These are phyloP conservation scores for Bilobella aurantiaca DNA, from an alignment of 1,140 invertebrate species.

Conservation along the genomic window DNA sequence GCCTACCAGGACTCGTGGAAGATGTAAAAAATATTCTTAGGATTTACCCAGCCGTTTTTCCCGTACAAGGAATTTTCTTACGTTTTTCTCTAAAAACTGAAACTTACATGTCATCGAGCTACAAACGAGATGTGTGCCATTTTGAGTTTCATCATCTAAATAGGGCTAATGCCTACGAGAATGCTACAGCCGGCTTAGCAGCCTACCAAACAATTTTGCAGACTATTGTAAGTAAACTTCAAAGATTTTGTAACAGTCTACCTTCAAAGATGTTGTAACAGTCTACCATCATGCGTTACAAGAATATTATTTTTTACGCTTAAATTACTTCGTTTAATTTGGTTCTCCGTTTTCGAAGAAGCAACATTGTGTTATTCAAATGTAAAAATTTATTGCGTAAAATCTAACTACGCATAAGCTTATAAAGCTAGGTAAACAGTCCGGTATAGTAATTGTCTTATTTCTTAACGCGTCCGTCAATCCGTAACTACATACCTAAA, in stretches of 20 bases:
- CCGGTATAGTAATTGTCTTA: too few relatives aligned
- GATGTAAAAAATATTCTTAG: constrained; percentile 12
- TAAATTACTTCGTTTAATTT: too few relatives aligned
- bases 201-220: constrained; percentile 22
- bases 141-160: not conserved
- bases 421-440: too few relatives aligned
- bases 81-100: constrained; percentile 7
- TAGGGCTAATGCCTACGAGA: constrained; percentile 6
- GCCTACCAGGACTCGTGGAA: not conserved
- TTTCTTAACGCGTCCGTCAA: too few relatives aligned
- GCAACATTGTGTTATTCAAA: too few relatives aligned
- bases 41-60: constrained; percentile 6
- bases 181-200: constrained; percentile 2
- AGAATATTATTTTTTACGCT: not conserved
- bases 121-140: constrained; percentile 7
- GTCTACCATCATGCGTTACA: too few relatives aligned
- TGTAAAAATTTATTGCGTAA: too few relatives aligned
- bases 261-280: too few relatives aligned
- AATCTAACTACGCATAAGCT: too few relatives aligned
- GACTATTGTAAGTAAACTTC: constrained; percentile 8
- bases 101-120: not conserved
- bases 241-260: not conserved
- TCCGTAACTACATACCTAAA: too few relatives aligned
- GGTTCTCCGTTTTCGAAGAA: too few relatives aligned
- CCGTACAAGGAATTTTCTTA: constrained; percentile 17